Evolutionary conservation across 1,140 invertebrate genomes (phyloP).

Genomic region (Temnothorax nylanderi): DNA sequence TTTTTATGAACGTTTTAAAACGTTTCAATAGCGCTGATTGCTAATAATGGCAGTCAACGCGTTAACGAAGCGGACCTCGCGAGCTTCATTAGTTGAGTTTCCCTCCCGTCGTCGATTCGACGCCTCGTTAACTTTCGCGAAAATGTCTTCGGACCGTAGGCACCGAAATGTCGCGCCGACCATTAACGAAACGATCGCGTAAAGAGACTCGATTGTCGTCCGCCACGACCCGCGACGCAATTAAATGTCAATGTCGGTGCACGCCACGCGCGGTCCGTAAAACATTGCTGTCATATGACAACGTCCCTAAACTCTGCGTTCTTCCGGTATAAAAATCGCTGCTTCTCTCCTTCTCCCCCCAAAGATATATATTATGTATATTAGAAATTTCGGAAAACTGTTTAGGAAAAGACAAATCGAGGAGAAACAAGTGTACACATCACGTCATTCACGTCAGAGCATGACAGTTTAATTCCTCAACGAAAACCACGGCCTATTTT

Average conservation of each 20-base stretch:
- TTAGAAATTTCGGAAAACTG: not conserved
- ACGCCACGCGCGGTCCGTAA: not conserved
- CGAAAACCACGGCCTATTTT: slow-evolving; percentile 72
- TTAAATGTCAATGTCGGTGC: slow-evolving; percentile 70
- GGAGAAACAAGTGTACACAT: slow-evolving; percentile 32
- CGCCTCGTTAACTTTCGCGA: slow-evolving; percentile 59
- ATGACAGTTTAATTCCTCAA: slow-evolving; percentile 74
- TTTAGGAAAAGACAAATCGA: slow-evolving; percentile 6
- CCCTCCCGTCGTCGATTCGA: not conserved
- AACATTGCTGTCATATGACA: not conserved
- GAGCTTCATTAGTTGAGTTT: too few species aligned
- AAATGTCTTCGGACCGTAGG: slow-evolving; percentile 44
- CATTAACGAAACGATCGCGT: slow-evolving; percentile 71
- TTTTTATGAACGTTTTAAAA: not conserved
- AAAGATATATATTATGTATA: not conserved
- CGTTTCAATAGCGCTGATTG: not conserved
- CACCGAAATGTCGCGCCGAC: slow-evolving; percentile 67
- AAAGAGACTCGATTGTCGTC: slow-evolving; percentile 23
- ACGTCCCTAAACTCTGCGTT: not conserved
- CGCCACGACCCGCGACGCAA: slow-evolving; percentile 58
- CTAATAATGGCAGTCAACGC: not conserved
- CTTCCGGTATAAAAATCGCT: not conserved
- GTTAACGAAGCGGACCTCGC: slow-evolving; percentile 10
- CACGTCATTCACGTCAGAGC: slow-evolving; percentile 58
- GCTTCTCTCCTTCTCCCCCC: not conserved